phyloP scores from a whole-genome alignment of 2,113 vertebrate species.

The Corythaeola cristata region DNA sequence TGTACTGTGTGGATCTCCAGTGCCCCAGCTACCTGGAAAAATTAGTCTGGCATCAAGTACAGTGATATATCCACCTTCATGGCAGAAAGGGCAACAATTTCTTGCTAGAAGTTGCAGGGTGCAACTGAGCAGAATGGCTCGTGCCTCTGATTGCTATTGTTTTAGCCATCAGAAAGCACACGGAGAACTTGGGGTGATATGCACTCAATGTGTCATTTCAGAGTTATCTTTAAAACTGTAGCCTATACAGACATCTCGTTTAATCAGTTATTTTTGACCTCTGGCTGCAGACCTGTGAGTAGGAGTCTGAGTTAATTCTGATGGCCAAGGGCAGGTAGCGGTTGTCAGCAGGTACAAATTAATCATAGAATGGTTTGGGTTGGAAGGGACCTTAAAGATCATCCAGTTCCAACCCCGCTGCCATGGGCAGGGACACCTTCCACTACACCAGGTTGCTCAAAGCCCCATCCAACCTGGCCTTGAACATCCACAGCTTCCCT shows the following conservation, averaged over 20 bases:
- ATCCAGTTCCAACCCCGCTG: too few species aligned
- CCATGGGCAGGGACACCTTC: too few species aligned
- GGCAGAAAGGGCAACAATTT: not conserved
- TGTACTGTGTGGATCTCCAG: accelerated
- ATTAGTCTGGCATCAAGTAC: not conserved
- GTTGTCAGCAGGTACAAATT: not conserved
- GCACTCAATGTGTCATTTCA: not conserved
- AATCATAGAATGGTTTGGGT: too few species aligned
- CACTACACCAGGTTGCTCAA: too few species aligned
- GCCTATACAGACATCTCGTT: not conserved
- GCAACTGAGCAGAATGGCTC: not conserved
- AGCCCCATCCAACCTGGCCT: too few species aligned
- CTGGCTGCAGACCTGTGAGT: not conserved
- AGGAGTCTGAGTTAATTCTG: not conserved
- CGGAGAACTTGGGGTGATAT: not conserved
- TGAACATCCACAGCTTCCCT: too few species aligned
- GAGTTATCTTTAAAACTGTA: not conserved
- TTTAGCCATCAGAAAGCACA: not conserved
- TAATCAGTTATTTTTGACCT: not conserved
- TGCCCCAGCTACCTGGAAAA: not conserved
- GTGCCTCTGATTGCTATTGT: accelerated
- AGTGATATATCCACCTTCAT: not conserved
- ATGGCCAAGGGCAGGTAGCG: not conserved
- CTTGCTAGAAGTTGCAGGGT: not conserved
- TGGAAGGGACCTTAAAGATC: too few species aligned